Conservation (phyloP, 2,797 vertebrate species). For the Cuculus canorus region DNA sequence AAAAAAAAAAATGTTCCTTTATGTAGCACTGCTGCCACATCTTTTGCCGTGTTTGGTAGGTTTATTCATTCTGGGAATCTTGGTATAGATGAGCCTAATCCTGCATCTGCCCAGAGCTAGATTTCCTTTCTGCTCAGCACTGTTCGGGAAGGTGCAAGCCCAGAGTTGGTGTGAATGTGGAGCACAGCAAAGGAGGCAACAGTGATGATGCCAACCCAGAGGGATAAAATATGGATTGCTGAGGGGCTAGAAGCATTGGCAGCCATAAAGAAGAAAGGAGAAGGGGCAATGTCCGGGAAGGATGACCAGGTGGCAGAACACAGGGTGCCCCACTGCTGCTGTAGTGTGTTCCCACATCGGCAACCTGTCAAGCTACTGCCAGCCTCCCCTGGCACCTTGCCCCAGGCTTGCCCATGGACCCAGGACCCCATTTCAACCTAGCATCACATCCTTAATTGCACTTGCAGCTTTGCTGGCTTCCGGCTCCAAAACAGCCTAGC, state of each 20-base stretch:
- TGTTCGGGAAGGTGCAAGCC: neutral
- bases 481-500: neutral
- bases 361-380: neutral
- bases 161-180: fast-evolving
- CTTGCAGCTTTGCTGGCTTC: neutral
- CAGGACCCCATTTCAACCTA: neutral
- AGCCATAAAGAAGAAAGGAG: neutral
- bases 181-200: neutral
- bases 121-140: neutral
- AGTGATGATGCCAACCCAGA: neutral
- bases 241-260: neutral
- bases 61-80: neutral
- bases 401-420: neutral
- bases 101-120: neutral
- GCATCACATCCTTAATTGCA: neutral
- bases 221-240: fast-evolving
- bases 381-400: neutral
- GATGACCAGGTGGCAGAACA: neutral
- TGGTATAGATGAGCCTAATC: neutral
- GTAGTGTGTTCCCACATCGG: fast-evolving
- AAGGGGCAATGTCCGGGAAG: neutral
- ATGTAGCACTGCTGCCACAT: neutral
- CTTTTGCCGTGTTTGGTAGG: neutral
- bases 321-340: fast-evolving
- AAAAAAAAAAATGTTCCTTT: neutral